phyloP scores from a whole-genome alignment of 2,113 vertebrate genomes.

The Cercocebus atys region DNA sequence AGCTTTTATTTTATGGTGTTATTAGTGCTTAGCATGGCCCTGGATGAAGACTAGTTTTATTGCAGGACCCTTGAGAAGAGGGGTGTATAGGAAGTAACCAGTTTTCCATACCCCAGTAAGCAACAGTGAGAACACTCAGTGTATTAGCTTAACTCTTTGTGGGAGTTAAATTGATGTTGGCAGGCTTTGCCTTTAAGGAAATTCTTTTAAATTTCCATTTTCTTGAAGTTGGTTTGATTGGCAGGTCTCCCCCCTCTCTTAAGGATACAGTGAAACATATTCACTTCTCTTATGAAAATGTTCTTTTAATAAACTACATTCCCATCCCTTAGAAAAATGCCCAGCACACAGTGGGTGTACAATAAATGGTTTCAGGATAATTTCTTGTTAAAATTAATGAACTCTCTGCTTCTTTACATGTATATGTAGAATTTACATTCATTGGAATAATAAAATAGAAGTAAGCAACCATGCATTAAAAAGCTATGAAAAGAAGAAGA shows the following conservation, averaged over 20 bases:
- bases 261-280: background rate
- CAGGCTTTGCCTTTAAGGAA: slow-evolving; percentile 33
- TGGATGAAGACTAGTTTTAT: slow-evolving; percentile 22
- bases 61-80: background rate
- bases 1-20: slow-evolving; percentile 40
- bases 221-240: background rate
- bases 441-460: slow-evolving; percentile 43
- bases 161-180: background rate
- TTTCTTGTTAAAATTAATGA: slow-evolving; percentile 36
- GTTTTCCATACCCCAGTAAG: background rate
- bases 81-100: background rate
- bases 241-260: background rate
- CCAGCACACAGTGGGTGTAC: background rate
- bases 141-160: background rate
- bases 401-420: background rate
- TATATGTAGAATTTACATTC: background rate
- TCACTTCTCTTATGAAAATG: background rate
- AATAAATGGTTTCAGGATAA: background rate
- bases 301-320: background rate
- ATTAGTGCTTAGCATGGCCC: background rate
- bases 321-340: background rate
- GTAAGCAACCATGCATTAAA: background rate
- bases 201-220: background rate
- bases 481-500: background rate
- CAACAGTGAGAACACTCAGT: background rate